A percentile compares a stretch with the other conserved stretches of the same genome.
These are phyloP conservation scores for Drosophila gunungcola DNA, from an alignment of 1,140 invertebrate species.

Conservation along the genomic window DNA sequence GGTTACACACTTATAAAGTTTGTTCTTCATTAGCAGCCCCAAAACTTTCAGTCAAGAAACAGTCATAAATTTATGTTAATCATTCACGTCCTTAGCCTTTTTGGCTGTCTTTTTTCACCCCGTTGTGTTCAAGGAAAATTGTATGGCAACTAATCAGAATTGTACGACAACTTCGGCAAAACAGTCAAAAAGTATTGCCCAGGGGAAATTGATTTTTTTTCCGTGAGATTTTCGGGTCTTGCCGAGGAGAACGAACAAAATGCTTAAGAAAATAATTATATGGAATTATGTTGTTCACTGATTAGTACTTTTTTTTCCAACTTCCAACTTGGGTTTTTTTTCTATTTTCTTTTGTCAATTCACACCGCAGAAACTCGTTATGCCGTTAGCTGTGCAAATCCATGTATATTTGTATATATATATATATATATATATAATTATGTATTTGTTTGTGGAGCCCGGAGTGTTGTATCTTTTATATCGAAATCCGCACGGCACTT, in stretches of 20 bases:
- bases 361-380: slow-evolving; percentile 43
- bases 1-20: slow-evolving; percentile 15
- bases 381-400: slow-evolving; percentile 43
- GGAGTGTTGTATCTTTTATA: slow-evolving; percentile 24
- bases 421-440: slow-evolving; percentile 49
- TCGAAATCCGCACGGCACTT: slow-evolving; percentile 74
- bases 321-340: slow-evolving; percentile 17
- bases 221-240: slow-evolving; percentile 30
- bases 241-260: slow-evolving; percentile 12
- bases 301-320: slow-evolving; percentile 30
- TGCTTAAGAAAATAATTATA: slow-evolving; percentile 29
- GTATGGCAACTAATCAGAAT: slow-evolving; percentile 49
- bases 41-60: slow-evolving; percentile 18
- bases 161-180: slow-evolving; percentile 40
- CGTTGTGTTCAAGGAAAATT: slow-evolving; percentile 19
- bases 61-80: slow-evolving; percentile 44
- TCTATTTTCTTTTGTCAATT: slow-evolving; percentile 15
- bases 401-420: slow-evolving; percentile 36
- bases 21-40: slow-evolving; percentile 24
- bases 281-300: slow-evolving; percentile 49
- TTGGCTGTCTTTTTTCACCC: slow-evolving; percentile 17
- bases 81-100: slow-evolving; percentile 28
- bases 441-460: slow-evolving; percentile 38
- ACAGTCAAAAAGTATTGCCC: slow-evolving; percentile 61
- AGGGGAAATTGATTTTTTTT: slow-evolving; percentile 77